These are phyloP conservation scores for Dallia pectoralis DNA, from an alignment of 2,797 vertebrate genomes.

Conservation along the genomic window DNA sequence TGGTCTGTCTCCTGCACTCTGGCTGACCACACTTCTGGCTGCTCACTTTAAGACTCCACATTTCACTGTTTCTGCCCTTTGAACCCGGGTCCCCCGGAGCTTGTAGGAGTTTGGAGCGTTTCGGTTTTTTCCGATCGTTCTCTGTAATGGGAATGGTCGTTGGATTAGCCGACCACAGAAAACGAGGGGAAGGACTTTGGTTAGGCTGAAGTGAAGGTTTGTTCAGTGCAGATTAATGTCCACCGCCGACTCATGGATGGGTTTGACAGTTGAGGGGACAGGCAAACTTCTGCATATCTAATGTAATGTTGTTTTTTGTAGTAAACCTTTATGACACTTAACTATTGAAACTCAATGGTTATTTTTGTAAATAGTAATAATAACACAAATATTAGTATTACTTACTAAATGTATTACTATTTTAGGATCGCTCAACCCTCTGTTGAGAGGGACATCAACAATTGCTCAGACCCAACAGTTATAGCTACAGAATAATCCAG, in stretches of 20 bases:
- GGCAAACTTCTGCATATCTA: too few relatives aligned
- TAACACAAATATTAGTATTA: too few relatives aligned
- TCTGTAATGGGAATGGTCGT: background rate
- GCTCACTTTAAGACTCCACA: background rate
- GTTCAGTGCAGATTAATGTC: background rate
- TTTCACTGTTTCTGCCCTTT: conserved; percentile 6
- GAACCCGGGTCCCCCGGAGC: background rate
- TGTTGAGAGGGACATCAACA: too few relatives aligned
- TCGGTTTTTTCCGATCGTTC: background rate
- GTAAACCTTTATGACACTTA: too few relatives aligned
- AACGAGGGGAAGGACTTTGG: background rate
- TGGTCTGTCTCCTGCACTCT: conserved; percentile 7
- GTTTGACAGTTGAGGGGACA: too few relatives aligned
- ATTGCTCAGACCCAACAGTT: too few relatives aligned
- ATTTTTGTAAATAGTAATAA: too few relatives aligned
- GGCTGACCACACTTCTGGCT: background rate
- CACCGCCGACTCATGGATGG: background rate
- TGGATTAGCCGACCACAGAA: background rate
- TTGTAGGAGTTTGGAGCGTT: background rate
- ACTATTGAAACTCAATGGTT: too few relatives aligned
- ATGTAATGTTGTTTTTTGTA: too few relatives aligned
- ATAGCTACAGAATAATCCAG: too few relatives aligned
- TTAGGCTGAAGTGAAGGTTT: background rate
- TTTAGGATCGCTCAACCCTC: too few relatives aligned
- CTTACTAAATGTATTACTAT: too few relatives aligned